Base-by-base conservation (phyloP, 2,888 invertebrate genomes). In the Melieria crassipennis region DNA sequence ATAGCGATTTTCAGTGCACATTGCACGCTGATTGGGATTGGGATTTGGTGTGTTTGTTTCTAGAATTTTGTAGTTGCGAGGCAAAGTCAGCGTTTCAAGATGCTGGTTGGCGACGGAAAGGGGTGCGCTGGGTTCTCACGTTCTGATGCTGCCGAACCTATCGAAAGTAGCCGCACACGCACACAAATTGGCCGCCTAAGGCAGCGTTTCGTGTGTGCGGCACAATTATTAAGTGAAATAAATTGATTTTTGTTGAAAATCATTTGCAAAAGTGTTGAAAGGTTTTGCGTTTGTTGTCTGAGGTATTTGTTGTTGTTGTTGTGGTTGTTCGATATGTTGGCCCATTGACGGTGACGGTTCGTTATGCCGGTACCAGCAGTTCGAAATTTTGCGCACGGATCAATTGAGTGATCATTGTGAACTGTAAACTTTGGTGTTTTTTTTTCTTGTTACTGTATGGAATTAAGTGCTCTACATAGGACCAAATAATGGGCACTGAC, bases 191-290 rank as follows among this genome's bases (percentile, higher is more conserved):
- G 30, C 30, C 30, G 30, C 30, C 30, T 3, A 30, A 30, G 30
- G 30, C 30, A 30, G 30, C 52, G 13, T 1, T n/a, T 9, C 10
- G 13, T 6, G 58, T 42, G 16, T 30, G n/a, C 16, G 16, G 30
- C 16, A 16, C 58, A 58, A 58, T 58, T 58, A 58, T 69, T 56
- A 70, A 70, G 65, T 70, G 70, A 70, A 70, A 70, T 70, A 70
- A 65, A 70, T 70, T 70, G 70, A 57, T 65, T 65, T 43, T 7
- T 7, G 48, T 46, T 16, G 52, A 10, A 42, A 62, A 55, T 46
- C 9, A 69, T 47, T 48, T 63, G 48, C 56, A 56, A 64, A 71
- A 70, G 58, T 69, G 62, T 69, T 63, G 70, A 70, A 65, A 70
- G 65, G 70, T 65, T 70, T 60, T 55, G 30, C 11, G 13, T 67